Conservation (phyloP, 2,113 vertebrate genomes). For the Tachysurus fulvidraco region DNA sequence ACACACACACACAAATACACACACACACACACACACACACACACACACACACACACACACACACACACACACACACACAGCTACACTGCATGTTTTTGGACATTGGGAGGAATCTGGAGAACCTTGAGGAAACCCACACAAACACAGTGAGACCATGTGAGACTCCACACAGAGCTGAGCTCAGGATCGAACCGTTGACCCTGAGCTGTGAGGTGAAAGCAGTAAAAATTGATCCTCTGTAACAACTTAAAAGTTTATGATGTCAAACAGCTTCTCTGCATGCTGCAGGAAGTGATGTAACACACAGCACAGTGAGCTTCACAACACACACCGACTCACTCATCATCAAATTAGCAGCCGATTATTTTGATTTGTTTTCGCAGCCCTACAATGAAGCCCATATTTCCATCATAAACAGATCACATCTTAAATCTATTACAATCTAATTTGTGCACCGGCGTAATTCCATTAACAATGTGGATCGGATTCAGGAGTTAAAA, state of each 20-base stretch:
- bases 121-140: neutral
- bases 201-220: neutral
- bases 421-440: neutral
- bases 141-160: neutral
- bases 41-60: neutral
- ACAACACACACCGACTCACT: neutral
- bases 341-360: neutral
- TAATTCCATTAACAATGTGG: neutral
- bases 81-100: no score
- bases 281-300: neutral
- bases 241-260: neutral
- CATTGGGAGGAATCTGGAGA: no score
- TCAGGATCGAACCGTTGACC: neutral
- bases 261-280: neutral
- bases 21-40: slow-evolving; percentile 41
- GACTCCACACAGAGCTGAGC: neutral
- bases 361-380: neutral
- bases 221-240: neutral
- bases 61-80: no score
- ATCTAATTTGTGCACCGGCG: neutral
- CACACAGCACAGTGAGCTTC: neutral
- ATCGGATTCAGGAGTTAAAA: neutral
- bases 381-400: neutral
- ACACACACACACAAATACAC: slow-evolving; percentile 8
- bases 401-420: neutral